Evolutionary conservation across 64 coral and sea anemone genomes (phyloP).

Genomic region (Montipora efflorescens): DNA sequence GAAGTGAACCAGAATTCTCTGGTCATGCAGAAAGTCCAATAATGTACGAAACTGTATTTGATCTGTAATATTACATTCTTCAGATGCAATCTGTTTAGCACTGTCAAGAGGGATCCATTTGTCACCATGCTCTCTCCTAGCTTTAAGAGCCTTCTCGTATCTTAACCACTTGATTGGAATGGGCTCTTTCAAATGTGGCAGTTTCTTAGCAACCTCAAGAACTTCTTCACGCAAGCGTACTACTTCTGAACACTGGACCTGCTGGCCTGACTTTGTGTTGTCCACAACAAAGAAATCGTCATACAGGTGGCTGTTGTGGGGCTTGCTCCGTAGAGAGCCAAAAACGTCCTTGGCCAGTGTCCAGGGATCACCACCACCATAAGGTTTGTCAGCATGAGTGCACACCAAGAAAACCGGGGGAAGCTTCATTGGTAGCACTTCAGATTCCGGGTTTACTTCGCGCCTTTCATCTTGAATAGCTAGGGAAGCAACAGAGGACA

Average conservation of each 20-base stretch:
- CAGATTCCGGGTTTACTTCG: neutral
- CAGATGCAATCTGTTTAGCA: conserved; percentile 9
- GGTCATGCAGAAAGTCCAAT: conserved; percentile 27
- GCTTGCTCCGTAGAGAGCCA: neutral
- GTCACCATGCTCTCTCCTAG: neutral
- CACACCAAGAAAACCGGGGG: too few species aligned
- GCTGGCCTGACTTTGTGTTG: conserved; percentile 16
- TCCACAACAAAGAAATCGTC: conserved; percentile 8
- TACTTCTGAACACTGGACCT: neutral
- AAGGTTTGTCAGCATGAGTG: neutral
- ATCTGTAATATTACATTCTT: neutral
- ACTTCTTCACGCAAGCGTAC: neutral
- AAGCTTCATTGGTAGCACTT: too few species aligned
- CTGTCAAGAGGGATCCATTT: neutral
- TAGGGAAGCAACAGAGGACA: neutral
- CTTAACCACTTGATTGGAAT: conserved; percentile 25
- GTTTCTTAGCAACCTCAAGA: neutral
- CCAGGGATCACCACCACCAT: neutral
- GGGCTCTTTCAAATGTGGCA: neutral
- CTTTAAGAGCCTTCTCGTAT: neutral
- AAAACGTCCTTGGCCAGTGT: neutral
- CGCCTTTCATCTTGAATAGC: neutral
- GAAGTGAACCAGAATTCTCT: neutral
- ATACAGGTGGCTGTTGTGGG: neutral
- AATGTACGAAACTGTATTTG: neutral